Conservation (phyloP, 2,888 invertebrate species). For the Agonum fuliginosum region DNA sequence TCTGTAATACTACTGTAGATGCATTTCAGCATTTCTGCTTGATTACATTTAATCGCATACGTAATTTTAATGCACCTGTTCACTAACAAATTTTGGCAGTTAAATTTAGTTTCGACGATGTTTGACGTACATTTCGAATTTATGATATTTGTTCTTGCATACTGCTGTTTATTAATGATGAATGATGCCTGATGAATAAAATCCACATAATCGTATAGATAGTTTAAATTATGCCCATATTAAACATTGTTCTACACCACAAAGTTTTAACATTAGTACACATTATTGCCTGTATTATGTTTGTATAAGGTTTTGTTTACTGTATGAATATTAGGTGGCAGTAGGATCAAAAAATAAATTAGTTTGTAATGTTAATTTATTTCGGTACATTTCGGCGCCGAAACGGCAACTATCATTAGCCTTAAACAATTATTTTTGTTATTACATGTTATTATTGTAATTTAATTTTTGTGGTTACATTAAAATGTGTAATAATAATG, state of each 20-base stretch:
- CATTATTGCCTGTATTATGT: too few relatives aligned
- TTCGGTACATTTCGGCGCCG: too few relatives aligned
- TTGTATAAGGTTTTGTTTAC: too few relatives aligned
- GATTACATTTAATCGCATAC: slow-evolving; percentile 5
- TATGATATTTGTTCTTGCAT: slow-evolving; percentile 17
- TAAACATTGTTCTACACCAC: neutral
- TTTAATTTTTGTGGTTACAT: too few relatives aligned
- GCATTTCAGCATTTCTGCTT: neutral
- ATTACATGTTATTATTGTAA: too few relatives aligned
- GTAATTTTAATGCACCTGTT: slow-evolving; percentile 24
- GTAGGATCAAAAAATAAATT: too few relatives aligned
- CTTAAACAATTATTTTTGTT: too few relatives aligned
- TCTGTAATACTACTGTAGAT: neutral
- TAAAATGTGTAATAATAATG: too few relatives aligned
- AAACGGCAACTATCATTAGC: too few relatives aligned
- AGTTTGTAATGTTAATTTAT: too few relatives aligned
- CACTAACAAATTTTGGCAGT: slow-evolving; percentile 30
- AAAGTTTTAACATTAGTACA: too few relatives aligned
- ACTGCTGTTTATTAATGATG: neutral
- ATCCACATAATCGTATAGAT: neutral
- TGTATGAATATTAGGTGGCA: too few relatives aligned
- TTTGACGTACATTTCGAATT: slow-evolving; percentile 5
- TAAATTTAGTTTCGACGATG: slow-evolving; percentile 1
- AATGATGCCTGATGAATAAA: neutral
- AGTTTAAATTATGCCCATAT: neutral